Evolutionary conservation across 2,113 vertebrate genomes (phyloP).

Genomic region (Chroicocephalus ridibundus): DNA sequence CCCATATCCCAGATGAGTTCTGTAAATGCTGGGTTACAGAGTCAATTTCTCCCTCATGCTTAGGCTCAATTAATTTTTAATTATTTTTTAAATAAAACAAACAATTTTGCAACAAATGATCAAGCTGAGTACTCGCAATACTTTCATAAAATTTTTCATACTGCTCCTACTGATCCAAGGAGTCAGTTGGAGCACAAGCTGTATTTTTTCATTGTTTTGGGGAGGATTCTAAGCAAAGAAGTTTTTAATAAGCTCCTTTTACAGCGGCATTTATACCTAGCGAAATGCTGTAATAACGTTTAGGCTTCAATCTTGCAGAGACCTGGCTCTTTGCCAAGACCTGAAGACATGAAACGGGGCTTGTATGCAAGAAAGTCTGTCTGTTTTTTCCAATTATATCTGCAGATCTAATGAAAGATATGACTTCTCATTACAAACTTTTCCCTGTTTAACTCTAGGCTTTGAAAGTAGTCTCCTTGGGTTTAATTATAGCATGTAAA

Average conservation of each 20-base stretch:
- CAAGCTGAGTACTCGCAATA: not conserved
- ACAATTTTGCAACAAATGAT: not conserved
- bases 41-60: not conserved
- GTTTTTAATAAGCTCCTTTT: slow-evolving; percentile 2
- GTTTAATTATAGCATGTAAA: slow-evolving; percentile 67
- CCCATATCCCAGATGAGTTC: not conserved
- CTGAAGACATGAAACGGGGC: slow-evolving; percentile 12
- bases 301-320: not conserved
- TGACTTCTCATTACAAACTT: slow-evolving; percentile 56
- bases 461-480: slow-evolving; percentile 62
- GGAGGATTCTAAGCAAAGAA: not conserved
- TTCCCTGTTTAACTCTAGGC: slow-evolving; percentile 57
- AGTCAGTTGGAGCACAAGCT: not conserved
- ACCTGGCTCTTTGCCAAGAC: slow-evolving; percentile 44
- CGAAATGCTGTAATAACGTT: not conserved
- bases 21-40: not conserved
- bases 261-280: not conserved
- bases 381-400: slow-evolving; percentile 57
- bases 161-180: not conserved
- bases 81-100: slow-evolving; percentile 35
- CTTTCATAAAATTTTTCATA: not conserved
- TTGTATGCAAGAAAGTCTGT: not conserved
- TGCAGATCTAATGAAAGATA: slow-evolving; percentile 52
- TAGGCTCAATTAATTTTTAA: slow-evolving; percentile 16
- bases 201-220: not conserved